Percentiles rank a stretch among this genome's conserved stretches.
These are phyloP conservation scores for Argopecten irradians DNA, from an alignment of 1,140 invertebrate species.

Conservation along the genomic window DNA sequence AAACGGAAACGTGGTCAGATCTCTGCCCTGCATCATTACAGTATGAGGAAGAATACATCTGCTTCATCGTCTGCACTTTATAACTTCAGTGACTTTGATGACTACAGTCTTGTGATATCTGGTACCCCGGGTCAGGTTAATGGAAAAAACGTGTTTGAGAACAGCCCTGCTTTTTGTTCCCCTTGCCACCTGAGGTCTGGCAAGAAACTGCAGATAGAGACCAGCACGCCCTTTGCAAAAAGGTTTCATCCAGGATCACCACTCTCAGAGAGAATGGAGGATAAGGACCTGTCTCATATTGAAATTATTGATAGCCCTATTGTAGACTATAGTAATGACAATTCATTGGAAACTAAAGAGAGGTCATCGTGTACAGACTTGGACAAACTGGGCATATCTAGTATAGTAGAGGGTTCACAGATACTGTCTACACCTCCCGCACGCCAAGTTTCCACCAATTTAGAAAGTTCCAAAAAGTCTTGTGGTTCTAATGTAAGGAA, in stretches of 20 bases:
- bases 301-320: slow-evolving; percentile 48
- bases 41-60: not conserved
- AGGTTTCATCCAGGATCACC: slow-evolving; percentile 31
- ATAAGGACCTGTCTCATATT: slow-evolving; percentile 57
- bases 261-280: not conserved
- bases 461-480: not conserved
- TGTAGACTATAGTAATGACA: not conserved
- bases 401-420: slow-evolving; percentile 29
- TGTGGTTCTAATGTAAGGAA: slow-evolving; percentile 23
- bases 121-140: slow-evolving; percentile 48
- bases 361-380: not conserved
- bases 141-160: not conserved
- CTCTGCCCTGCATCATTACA: not conserved
- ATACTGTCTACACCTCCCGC: not conserved
- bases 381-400: slow-evolving; percentile 26
- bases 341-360: not conserved
- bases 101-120: slow-evolving; percentile 63
- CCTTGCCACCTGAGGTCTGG: slow-evolving; percentile 3
- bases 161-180: slow-evolving; percentile 2
- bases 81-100: slow-evolving; percentile 71
- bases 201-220: slow-evolving; percentile 47
- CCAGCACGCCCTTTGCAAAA: slow-evolving; percentile 60
- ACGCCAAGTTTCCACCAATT: not conserved
- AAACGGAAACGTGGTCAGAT: slow-evolving; percentile 41
- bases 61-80: not conserved